Evolutionary conservation across 2,888 invertebrate genomes (phyloP).

Genomic region (Drosophila yooni): DNA sequence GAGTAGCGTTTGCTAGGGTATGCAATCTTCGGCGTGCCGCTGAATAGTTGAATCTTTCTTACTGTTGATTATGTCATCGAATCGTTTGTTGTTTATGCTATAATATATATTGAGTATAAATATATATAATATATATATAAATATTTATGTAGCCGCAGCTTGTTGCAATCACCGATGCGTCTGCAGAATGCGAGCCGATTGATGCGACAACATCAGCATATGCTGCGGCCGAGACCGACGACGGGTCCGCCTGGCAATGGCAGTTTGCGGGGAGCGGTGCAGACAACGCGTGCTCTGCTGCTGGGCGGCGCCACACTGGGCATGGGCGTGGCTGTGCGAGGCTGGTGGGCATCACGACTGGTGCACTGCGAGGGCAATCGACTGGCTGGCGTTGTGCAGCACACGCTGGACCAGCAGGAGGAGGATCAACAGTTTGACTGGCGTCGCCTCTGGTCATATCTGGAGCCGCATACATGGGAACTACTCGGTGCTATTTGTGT

Average conservation of each 20-base stretch:
- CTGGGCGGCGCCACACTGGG: constrained; percentile 77
- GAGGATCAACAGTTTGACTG: constrained; percentile 90
- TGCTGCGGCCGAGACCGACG: constrained; percentile 5
- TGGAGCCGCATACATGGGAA: constrained; percentile 91
- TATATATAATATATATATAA: background rate
- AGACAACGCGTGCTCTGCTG: constrained; percentile 65
- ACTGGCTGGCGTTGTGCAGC: constrained; percentile 77
- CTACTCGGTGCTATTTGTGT: constrained; percentile 92
- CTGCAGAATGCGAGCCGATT: constrained; percentile 64
- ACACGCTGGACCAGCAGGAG: constrained; percentile 83
- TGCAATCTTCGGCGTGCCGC: background rate
- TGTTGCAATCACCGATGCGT: constrained; percentile 44
- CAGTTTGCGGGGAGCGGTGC: constrained; percentile 40
- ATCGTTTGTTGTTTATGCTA: constrained; percentile 17
- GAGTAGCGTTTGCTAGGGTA: background rate
- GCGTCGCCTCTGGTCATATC: constrained; percentile 89
- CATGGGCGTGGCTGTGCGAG: constrained; percentile 72
- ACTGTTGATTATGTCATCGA: constrained; percentile 71
- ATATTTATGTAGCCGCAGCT: constrained; percentile 48
- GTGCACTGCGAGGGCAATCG: constrained; percentile 82
- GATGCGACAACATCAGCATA: constrained; percentile 52
- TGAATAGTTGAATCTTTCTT: constrained; percentile 4
- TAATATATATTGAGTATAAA: background rate
- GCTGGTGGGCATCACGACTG: constrained; percentile 44
- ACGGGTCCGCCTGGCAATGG: background rate